phyloP scores from a whole-genome alignment of 2,113 vertebrate species.

The Leptobrachium leishanense region DNA sequence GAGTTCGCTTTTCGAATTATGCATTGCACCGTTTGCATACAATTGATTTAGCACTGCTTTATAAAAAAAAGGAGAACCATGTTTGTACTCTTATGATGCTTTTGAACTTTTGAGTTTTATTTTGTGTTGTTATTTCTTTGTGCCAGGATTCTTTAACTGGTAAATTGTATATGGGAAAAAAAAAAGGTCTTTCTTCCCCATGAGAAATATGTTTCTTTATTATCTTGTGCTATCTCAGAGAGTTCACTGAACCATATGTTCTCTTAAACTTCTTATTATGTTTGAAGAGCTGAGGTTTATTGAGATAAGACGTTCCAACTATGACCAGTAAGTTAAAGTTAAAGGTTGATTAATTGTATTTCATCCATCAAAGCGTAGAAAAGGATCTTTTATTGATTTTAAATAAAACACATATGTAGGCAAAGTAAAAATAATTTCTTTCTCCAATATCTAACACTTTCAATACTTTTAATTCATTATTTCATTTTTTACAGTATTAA shows the following conservation, averaged over 20 bases:
- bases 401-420: too few species aligned
- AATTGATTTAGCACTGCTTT: background rate
- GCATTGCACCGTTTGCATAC: too few species aligned
- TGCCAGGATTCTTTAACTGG: conserved; percentile 22
- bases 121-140: conserved; percentile 20
- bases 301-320: conserved; percentile 22
- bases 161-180: conserved; percentile 38
- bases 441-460: too few species aligned
- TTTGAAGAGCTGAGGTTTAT: conserved; percentile 31
- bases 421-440: too few species aligned
- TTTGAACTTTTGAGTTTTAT: conserved; percentile 34
- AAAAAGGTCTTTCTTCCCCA: conserved; percentile 37
- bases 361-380: too few species aligned
- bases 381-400: too few species aligned
- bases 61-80: background rate
- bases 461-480: too few species aligned
- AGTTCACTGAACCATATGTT: conserved; percentile 47
- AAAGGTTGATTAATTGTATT: too few species aligned
- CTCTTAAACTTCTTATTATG: conserved; percentile 43
- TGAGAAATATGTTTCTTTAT: conserved; percentile 51
- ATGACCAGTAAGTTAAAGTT: background rate
- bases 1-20: too few species aligned
- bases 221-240: conserved; percentile 41
- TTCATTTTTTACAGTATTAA: too few species aligned
- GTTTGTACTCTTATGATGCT: conserved; percentile 26